Evolutionary conservation across 2,888 invertebrate genomes (phyloP), one percentile per base, ranked within the genome.

Genomic region (Lycocerus yunnanus): DNA sequence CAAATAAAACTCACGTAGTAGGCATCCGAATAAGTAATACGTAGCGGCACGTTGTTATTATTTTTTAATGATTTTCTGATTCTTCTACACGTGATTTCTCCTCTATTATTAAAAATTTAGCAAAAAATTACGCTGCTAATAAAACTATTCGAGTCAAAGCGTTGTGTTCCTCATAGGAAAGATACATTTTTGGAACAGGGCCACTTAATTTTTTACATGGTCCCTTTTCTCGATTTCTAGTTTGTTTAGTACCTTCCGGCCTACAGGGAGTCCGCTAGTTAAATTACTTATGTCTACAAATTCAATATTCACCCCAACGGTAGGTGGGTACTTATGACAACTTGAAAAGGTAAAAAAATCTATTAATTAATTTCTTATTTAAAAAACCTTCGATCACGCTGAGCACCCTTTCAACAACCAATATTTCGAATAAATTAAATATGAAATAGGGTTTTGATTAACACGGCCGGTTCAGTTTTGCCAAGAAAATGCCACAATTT

Each of bases 391-490:
- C 43, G n/a, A 18, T 27, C 73, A 27, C 16, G 73, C 73, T 73
- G 73, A 3, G 73, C 20, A 61, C 73, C 73, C 69, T 73, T 73
- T 73, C 69, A 73, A 70, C 73, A 70, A 67, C 61, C 59, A 73
- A 73, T 73, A 73, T 20, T 60, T n/a, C 9, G 58, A 13, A 71
- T 71, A 71, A 71, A 71, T 69, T 65, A 69, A 20, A 16, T 4
- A 24, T 18, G 16, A 65, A 15, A 65, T 16, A 68, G 14, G 60
- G 59, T 59, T 68, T 60, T 10, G n/a, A n/a, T 27, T 4, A 27
- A 27, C 21, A 68, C 10, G n/a, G 14, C 18, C 18, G 18, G 14
- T 43, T n/a, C n/a, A 21, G 2, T 60, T 68, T 68, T 10, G 13
- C 15, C 4, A 27, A 27, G 21, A 18, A 43, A 59, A 68, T 43